Evolutionary conservation across 2,797 vertebrate species (phyloP).

Genomic region (Liparis tanakae): DNA sequence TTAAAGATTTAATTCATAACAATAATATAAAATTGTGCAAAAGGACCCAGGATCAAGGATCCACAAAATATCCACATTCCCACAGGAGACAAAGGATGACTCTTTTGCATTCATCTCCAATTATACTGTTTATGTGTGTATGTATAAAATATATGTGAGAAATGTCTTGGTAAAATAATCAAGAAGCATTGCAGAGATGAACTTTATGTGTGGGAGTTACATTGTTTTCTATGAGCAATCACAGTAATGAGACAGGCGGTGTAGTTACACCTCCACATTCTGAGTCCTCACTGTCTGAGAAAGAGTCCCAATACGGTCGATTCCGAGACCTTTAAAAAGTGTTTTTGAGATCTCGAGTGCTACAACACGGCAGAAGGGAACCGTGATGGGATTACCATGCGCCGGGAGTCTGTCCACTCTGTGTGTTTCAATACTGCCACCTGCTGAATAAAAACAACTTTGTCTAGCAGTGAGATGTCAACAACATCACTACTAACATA

Average conservation of each 20-base stretch:
- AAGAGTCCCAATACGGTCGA: not conserved
- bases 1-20: not conserved
- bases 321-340: not conserved
- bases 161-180: not conserved
- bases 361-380: conserved; percentile 1
- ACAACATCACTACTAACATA: not conserved
- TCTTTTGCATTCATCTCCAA: too few species aligned
- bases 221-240: not conserved
- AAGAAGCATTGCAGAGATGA: not conserved
- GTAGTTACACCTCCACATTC: not conserved
- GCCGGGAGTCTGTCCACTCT: not conserved
- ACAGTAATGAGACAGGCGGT: not conserved
- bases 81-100: not conserved
- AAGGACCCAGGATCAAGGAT: too few species aligned
- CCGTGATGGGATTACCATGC: not conserved
- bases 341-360: not conserved
- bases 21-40: not conserved
- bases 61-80: not conserved
- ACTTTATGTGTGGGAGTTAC: not conserved
- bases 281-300: not conserved
- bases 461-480: not conserved
- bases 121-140: too few species aligned
- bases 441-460: conserved; percentile 28
- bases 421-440: conserved; percentile 39
- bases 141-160: not conserved